Evolutionary conservation across 2,888 invertebrate genomes (phyloP).

Genomic region (Dermolepida albohirtum): DNA sequence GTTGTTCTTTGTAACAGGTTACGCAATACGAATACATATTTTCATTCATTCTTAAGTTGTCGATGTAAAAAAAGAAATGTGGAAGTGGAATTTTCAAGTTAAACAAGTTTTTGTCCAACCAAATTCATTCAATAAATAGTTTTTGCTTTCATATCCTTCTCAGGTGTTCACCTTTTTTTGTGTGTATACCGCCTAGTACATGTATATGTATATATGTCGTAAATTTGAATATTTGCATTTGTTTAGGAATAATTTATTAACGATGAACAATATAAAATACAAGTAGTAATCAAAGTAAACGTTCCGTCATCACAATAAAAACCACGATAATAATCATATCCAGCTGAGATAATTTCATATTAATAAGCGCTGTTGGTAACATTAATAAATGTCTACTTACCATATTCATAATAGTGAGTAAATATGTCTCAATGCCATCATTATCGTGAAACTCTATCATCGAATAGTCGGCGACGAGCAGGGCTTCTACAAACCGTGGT

Average conservation of each 20-base stretch:
- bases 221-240: slow-evolving; percentile 14
- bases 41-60: slow-evolving; percentile 3
- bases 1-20: too few species aligned
- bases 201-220: neutral
- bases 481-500: slow-evolving; percentile 84
- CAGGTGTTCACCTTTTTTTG: slow-evolving; percentile 27
- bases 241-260: slow-evolving; percentile 12
- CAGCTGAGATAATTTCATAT: slow-evolving; percentile 39
- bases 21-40: neutral
- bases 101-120: slow-evolving; percentile 27
- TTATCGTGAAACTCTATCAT: slow-evolving; percentile 89
- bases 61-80: neutral
- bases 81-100: slow-evolving; percentile 12
- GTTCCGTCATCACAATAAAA: slow-evolving; percentile 5
- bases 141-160: slow-evolving; percentile 7
- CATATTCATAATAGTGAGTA: slow-evolving; percentile 94
- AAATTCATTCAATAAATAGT: slow-evolving; percentile 19
- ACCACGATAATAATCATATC: slow-evolving; percentile 18
- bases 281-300: neutral
- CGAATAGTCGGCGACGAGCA: slow-evolving; percentile 87
- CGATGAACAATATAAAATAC: neutral
- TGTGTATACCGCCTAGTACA: neutral
- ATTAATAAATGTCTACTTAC: slow-evolving; percentile 63
- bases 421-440: slow-evolving; percentile 85
- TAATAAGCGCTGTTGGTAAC: slow-evolving; percentile 29